A percentile compares a stretch with the other conserved stretches of the same genome.
Evolutionary conservation across 1,140 invertebrate genomes (phyloP).

Genomic region (Cepaea nemoralis): DNA sequence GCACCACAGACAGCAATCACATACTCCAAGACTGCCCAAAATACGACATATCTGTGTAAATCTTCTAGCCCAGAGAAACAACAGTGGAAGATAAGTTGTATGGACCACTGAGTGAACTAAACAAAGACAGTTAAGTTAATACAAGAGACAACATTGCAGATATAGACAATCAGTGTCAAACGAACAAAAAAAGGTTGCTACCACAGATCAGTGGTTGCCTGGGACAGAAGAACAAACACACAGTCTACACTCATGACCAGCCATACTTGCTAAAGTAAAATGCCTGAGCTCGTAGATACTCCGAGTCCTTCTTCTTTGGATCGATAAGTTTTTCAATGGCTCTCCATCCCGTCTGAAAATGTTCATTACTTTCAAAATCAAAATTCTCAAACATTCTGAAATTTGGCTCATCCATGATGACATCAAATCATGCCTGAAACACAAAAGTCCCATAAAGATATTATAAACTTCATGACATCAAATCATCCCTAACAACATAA

Average conservation of each 20-base stretch:
- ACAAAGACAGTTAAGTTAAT: no score
- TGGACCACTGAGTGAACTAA: no score
- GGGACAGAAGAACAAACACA: no score
- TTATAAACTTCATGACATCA: neutral
- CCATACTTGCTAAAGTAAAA: neutral
- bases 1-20: no score
- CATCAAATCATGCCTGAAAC: neutral
- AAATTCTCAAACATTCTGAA: constrained; percentile 9
- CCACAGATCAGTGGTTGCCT: no score
- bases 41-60: no score
- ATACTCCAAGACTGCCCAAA: no score
- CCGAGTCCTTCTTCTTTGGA: neutral
- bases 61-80: no score
- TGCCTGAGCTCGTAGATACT: constrained; percentile 12
- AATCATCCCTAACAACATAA: neutral
- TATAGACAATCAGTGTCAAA: no score
- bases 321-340: neutral
- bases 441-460: neutral
- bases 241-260: neutral
- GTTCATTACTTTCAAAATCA: neutral
- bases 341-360: constrained; percentile 4
- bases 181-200: no score
- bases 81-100: no score
- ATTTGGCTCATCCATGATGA: neutral
- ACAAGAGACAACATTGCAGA: no score